Percentiles rank a stretch among this genome's conserved stretches.
Evolutionary conservation across 2,888 invertebrate species (phyloP).

Genomic region (Ptychoptera contaminata): DNA sequence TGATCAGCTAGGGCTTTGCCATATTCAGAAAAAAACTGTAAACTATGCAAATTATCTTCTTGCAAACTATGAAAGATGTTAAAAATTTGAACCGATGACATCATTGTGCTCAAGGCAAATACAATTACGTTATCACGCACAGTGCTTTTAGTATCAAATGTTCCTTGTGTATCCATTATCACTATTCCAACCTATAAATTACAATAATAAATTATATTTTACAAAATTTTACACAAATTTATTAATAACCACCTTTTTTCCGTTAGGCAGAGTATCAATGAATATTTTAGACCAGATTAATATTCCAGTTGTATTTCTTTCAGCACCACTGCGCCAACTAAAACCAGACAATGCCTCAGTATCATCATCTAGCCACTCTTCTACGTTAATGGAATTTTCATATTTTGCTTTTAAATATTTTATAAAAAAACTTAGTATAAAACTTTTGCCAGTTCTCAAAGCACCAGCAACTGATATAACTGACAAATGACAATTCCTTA

Average conservation of each 20-base stretch:
- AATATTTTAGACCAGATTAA: constrained; percentile 6
- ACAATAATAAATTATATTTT: not conserved
- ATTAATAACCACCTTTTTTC: not conserved
- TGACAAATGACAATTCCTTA: constrained; percentile 5
- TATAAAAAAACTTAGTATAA: constrained; percentile 6
- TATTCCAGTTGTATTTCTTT: constrained; percentile 6
- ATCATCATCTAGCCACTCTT: not conserved
- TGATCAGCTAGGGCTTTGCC: constrained; percentile 1
- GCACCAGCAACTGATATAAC: constrained; percentile 8
- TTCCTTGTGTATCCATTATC: constrained; percentile 7
- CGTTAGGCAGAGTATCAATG: not conserved
- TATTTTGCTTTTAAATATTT: constrained; percentile 4
- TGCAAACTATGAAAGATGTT: constrained; percentile 5
- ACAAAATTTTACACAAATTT: not conserved
- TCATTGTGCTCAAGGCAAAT: constrained; percentile 4
- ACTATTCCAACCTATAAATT: constrained; percentile 3
- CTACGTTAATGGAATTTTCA: not conserved
- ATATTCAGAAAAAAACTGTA: constrained; percentile 7
- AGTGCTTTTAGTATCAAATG: constrained; percentile 6
- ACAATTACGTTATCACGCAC: constrained; percentile 5
- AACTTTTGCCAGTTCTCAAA: constrained; percentile 7
- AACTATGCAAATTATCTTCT: constrained; percentile 7
- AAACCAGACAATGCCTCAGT: constrained; percentile 3
- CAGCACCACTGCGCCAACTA: constrained; percentile 5
- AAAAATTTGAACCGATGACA: constrained; percentile 5